Percentiles rank a stretch among this genome's conserved stretches.
These are phyloP conservation scores for Mesocentrotus franciscanus DNA, from an alignment of 53 echinoderm and acorn worm genomes.

Conservation along the genomic window DNA sequence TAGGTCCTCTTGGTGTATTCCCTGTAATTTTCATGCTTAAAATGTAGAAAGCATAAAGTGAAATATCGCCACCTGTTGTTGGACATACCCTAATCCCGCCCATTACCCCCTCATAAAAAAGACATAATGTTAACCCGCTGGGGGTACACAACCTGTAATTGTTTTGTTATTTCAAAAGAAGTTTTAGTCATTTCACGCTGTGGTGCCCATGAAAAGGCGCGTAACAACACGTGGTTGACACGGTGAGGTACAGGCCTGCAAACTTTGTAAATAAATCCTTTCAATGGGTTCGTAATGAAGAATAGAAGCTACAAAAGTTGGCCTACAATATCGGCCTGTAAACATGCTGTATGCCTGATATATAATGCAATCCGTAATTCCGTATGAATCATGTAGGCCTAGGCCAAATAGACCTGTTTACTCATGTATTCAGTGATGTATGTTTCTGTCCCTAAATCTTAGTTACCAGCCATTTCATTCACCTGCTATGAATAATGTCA, in stretches of 20 bases:
- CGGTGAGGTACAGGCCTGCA: neutral
- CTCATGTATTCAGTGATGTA: no score
- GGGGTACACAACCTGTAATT: neutral
- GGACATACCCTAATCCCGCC: neutral
- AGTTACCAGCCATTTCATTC: no score
- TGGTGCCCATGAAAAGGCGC: slow-evolving; percentile 33
- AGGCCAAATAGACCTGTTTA: no score
- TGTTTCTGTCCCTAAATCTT: no score
- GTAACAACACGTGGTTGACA: slow-evolving; percentile 3
- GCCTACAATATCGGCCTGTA: neutral
- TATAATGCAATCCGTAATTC: no score
- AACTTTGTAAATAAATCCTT: neutral
- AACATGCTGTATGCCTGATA: neutral
- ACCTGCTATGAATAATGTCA: no score
- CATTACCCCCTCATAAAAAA: neutral
- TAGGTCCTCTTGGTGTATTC: no score
- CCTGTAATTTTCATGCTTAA: neutral
- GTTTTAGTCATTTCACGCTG: slow-evolving; percentile 10
- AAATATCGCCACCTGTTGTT: slow-evolving; percentile 48
- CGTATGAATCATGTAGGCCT: no score
- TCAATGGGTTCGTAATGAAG: neutral
- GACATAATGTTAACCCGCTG: neutral
- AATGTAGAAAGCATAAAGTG: neutral
- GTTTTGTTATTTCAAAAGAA: slow-evolving; percentile 20
- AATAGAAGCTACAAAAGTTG: neutral